Evolutionary conservation across 2,888 invertebrate genomes (phyloP), one percentile per base, ranked within the genome.

Genomic region (Scaptomyza reducta): DNA sequence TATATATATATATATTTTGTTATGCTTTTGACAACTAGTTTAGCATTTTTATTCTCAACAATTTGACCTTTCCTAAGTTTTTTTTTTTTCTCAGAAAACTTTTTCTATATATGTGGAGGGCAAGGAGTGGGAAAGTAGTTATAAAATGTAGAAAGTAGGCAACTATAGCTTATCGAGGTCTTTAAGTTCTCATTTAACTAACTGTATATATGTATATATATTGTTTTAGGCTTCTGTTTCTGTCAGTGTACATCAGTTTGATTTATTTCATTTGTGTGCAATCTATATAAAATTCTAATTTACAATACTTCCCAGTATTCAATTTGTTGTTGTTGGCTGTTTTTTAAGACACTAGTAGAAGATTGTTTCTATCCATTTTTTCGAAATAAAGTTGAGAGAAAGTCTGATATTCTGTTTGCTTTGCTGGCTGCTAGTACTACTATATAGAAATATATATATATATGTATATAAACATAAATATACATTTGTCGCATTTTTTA

Each of bases 281-380:
- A 68, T 75, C 84, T 81, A 81, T 81, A 77, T 55, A 72, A 83
- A 86, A 65, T 54, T 60, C 70, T 77, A 80, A 75, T 62, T 74
- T 77, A 86, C 72, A 70, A 86, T 81, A 81, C 86, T 79, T 81
- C 44, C 44, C 69, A 83, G 81, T 82, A 86, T 76, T 77, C 46
- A 44, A 27, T 45, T 46, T 57, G 46, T 40, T 54, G n/a, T n/a
- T 40, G 7, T 55, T 67, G 29, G 67, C 77, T 82, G 83, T 77
- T 82, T 31, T 3, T 31, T 31, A 82, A 82, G 82, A 82, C 82
- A 86, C 82, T 82, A 82, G 72, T 83, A 77, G 74, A 80, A 83
- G 70, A 76, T 60, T 69, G 73, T 57, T 77, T 74, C 11, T 27
- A 33, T 66, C 7, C 10, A 6, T 27, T 65, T 40, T 40, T 31